A percentile compares a stretch with the other conserved stretches of the same genome.
These are phyloP conservation scores for Aphrocallistes beatrix DNA, from an alignment of 37 sponge, comb jelly and placozoan species.

Conservation along the genomic window DNA sequence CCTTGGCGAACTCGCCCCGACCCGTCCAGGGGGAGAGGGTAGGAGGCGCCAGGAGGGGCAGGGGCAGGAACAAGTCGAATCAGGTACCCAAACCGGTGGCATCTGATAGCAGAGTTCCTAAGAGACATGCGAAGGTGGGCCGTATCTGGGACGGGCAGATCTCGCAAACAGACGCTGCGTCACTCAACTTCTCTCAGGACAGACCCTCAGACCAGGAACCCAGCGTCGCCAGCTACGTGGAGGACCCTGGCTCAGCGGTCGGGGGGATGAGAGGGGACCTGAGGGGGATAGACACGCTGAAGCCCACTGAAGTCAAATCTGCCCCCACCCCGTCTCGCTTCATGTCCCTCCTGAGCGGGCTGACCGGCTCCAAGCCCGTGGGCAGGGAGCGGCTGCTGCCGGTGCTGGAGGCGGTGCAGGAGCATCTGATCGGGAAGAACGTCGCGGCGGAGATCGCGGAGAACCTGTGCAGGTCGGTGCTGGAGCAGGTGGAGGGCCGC, in stretches of 20 bases:
- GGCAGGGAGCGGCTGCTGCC: conserved; percentile 52
- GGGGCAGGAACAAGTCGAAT: neutral
- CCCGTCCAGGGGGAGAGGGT: neutral
- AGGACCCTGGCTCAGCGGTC: neutral
- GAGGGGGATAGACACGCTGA: neutral
- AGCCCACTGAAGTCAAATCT: neutral
- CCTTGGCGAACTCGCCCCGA: neutral
- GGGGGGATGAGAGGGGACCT: conserved; percentile 22
- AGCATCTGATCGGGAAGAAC: conserved; percentile 85
- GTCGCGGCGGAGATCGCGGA: conserved; percentile 76
- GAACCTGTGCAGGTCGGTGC: conserved; percentile 71
- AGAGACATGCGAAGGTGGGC: conserved; percentile 29
- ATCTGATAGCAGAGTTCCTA: neutral
- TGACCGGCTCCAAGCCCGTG: conserved; percentile 56
- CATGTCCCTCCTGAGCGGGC: conserved; percentile 67
- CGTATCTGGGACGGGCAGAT: conserved; percentile 36
- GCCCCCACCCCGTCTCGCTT: conserved; percentile 38
- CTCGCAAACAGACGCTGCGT: conserved; percentile 16
- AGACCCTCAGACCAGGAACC: neutral
- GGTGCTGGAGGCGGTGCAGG: conserved; percentile 79
- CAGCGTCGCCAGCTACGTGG: neutral
- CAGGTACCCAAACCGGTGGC: neutral
- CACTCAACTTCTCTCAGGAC: conserved; percentile 28
- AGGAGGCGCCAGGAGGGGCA: neutral
- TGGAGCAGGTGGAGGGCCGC: conserved; percentile 62